Conservation (phyloP, 2,888 invertebrate genomes). For the Lymantria monacha region DNA sequence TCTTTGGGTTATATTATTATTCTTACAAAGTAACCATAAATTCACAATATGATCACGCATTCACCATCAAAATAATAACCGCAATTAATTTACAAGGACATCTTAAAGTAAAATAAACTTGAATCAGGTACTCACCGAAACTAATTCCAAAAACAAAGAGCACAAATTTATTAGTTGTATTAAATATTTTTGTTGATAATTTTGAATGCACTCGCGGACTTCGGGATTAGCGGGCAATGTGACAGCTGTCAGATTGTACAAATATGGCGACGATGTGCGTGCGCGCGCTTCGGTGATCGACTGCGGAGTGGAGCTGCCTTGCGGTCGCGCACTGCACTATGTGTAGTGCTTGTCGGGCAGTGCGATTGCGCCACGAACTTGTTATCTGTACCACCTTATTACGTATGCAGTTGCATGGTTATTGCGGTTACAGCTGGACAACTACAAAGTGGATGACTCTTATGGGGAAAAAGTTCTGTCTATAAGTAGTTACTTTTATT, state of each 20-base stretch:
- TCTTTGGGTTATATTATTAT: too few species aligned
- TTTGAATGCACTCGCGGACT: constrained; percentile 45
- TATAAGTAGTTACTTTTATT: too few species aligned
- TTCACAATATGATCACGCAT: neutral
- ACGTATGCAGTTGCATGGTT: constrained; percentile 21
- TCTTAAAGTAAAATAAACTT: constrained; percentile 1
- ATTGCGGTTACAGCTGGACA: constrained; percentile 7
- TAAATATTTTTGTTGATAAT: neutral
- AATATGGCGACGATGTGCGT: constrained; percentile 42
- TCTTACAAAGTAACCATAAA: too few species aligned
- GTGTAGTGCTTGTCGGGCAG: neutral
- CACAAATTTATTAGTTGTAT: constrained; percentile 1
- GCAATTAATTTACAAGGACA: constrained; percentile 37
- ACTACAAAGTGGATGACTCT: neutral
- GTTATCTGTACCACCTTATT: constrained; percentile 37
- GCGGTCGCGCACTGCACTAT: constrained; percentile 6
- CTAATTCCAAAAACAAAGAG: constrained; percentile 13
- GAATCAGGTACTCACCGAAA: constrained; percentile 18
- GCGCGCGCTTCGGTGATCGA: constrained; percentile 33
- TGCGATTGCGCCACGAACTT: constrained; percentile 31
- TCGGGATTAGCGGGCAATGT: constrained; percentile 18
- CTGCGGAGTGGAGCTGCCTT: constrained; percentile 38
- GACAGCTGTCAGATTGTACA: constrained; percentile 38
- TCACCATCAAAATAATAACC: constrained; percentile 19
- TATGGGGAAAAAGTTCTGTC: neutral